phyloP scores from a whole-genome alignment of 2,888 invertebrate species.

The Listrodromus nycthemerus region DNA sequence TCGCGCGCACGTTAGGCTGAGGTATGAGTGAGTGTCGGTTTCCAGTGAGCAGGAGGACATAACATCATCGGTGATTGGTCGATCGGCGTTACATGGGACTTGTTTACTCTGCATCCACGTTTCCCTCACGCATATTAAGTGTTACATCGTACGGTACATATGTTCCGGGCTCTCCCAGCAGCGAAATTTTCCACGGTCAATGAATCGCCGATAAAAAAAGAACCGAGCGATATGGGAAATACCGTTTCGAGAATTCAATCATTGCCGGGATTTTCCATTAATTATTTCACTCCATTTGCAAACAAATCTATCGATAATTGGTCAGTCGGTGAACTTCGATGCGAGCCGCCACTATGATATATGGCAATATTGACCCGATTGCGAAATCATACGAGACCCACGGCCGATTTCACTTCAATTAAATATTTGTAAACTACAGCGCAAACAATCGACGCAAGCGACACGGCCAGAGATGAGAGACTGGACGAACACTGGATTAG shows the following conservation, averaged over 20 bases:
- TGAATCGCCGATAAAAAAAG: neutral
- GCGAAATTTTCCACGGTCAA: slow-evolving; percentile 3
- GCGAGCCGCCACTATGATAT: neutral
- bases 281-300: slow-evolving; percentile 29
- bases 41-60: slow-evolving; percentile 7
- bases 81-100: slow-evolving; percentile 6
- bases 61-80: neutral
- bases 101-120: neutral
- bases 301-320: slow-evolving; percentile 20
- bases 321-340: neutral
- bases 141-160: neutral
- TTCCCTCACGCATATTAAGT: neutral
- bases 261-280: slow-evolving; percentile 6
- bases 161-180: neutral
- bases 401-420: neutral
- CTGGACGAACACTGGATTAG: slow-evolving; percentile 2
- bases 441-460: neutral
- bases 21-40: slow-evolving; percentile 10
- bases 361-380: neutral
- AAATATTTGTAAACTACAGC: neutral
- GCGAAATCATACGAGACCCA: neutral
- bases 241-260: neutral
- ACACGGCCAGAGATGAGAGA: neutral
- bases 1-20: neutral
- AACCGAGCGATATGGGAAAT: neutral